Percentiles rank a stretch among this genome's conserved stretches.
Conservation (phyloP, 2,797 vertebrate species). For the Margarornis squamiger region DNA sequence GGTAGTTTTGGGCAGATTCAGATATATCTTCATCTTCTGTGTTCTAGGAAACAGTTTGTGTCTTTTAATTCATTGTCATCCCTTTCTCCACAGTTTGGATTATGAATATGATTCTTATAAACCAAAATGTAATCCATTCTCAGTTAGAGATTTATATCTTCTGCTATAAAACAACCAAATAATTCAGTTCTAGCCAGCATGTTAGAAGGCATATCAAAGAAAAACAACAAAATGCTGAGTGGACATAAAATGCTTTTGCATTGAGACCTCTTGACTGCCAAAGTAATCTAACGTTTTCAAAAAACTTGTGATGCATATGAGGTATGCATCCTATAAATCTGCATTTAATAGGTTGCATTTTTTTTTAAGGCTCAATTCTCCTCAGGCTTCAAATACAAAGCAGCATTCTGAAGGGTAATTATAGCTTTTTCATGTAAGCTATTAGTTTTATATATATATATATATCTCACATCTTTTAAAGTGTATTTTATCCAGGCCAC, state of each 20-base stretch:
- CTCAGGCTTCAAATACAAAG: not conserved
- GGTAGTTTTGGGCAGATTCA: not conserved
- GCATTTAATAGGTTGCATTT: not conserved
- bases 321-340: not conserved
- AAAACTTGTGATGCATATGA: not conserved
- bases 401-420: not conserved
- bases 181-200: not conserved
- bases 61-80: not conserved
- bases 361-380: not conserved
- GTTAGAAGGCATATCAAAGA: not conserved
- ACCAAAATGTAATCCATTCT: not conserved
- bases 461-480: not conserved
- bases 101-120: not conserved
- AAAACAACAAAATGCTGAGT: not conserved
- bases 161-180: not conserved
- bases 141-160: not conserved
- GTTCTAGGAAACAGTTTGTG: not conserved
- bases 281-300: conserved; percentile 22
- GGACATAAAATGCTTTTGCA: not conserved
- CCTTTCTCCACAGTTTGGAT: not conserved
- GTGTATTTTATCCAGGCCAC: not conserved
- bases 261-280: not conserved
- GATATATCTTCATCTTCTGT: not conserved
- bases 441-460: not conserved
- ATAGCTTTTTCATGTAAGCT: not conserved